Conservation (phyloP, 1,140 invertebrate species). For the Coptotermes formosanus region DNA sequence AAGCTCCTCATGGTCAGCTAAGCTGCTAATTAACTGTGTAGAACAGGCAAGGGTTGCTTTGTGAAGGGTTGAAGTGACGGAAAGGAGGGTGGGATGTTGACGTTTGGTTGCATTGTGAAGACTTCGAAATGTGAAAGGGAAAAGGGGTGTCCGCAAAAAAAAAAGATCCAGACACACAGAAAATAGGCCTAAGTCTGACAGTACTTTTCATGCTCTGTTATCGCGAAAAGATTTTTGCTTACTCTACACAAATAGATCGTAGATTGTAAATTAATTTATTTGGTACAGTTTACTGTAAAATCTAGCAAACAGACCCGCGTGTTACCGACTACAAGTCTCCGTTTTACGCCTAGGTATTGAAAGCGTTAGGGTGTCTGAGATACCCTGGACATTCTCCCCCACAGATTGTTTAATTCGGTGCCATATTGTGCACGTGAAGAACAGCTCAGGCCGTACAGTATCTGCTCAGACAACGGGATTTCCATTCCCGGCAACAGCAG, state of each 20-base stretch:
- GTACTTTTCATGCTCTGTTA: background rate
- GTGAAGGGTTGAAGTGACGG: background rate
- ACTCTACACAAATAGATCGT: background rate
- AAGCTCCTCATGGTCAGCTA: background rate
- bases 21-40: background rate
- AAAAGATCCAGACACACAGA: background rate
- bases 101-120: background rate
- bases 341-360: too few relatives aligned
- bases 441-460: too few relatives aligned
- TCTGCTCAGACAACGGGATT: too few relatives aligned
- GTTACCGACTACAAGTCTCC: too few relatives aligned
- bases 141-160: background rate
- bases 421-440: too few relatives aligned
- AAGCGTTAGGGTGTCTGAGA: too few relatives aligned
- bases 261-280: slow-evolving; percentile 1
- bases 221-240: background rate
- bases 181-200: slow-evolving; percentile 5
- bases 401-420: too few relatives aligned
- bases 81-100: background rate
- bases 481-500: too few relatives aligned
- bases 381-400: too few relatives aligned
- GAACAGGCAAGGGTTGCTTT: background rate
- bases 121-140: background rate
- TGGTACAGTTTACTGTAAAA: background rate
- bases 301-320: background rate